These are phyloP conservation scores for Sminthurinus aureus DNA, from an alignment of 2,888 invertebrate genomes.

Conservation along the genomic window DNA sequence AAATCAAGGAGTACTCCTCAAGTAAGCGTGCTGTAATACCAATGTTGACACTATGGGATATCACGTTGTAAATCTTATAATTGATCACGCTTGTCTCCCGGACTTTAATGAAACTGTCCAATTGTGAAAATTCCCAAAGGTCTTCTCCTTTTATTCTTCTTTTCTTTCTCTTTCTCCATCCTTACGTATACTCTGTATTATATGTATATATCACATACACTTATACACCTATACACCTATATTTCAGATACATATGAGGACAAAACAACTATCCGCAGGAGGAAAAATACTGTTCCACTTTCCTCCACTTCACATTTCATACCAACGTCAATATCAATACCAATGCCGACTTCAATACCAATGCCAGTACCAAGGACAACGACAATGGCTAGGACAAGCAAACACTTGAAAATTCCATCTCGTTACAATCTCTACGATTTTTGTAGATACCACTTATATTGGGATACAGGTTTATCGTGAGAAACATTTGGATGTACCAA, in stretches of 20 bases:
- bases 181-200: background rate
- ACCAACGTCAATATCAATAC: too few relatives aligned
- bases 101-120: constrained; percentile 54
- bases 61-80: constrained; percentile 50
- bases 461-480: too few relatives aligned
- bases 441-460: too few relatives aligned
- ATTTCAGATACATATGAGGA: background rate
- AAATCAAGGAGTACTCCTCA: constrained; percentile 38
- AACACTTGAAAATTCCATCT: too few relatives aligned
- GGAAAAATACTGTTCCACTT: too few relatives aligned
- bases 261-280: background rate
- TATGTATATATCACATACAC: background rate
- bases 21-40: constrained; percentile 20
- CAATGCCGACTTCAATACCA: too few relatives aligned
- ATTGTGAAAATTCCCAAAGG: constrained; percentile 51
- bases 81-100: constrained; percentile 50
- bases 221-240: background rate
- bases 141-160: constrained; percentile 1
- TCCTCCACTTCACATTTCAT: too few relatives aligned
- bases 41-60: constrained; percentile 40
- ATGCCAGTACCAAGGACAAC: too few relatives aligned
- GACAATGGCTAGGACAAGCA: too few relatives aligned
- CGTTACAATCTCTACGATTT: too few relatives aligned
- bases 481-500: background rate
- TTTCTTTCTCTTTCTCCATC: background rate